phyloP scores from a whole-genome alignment of 2,888 invertebrate species.

The Allolobophora icterica region DNA sequence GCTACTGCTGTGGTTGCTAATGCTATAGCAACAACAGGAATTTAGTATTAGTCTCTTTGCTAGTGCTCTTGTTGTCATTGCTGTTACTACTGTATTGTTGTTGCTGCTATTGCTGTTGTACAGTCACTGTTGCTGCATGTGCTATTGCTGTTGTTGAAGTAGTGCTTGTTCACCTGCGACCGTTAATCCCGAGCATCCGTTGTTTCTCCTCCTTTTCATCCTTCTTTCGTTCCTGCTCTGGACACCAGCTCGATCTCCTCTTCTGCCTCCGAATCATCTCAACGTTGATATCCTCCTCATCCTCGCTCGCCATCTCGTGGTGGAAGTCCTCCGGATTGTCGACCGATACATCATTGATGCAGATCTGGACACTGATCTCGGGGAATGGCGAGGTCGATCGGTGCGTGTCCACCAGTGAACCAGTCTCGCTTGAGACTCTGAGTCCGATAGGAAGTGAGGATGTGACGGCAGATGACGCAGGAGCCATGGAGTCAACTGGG shows the following conservation, averaged over 20 bases:
- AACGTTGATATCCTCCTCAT: conserved; percentile 46
- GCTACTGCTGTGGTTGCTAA: background rate
- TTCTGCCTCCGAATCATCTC: conserved; percentile 43
- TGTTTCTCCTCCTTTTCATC: conserved; percentile 50
- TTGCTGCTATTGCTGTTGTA: too few species aligned
- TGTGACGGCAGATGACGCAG: background rate
- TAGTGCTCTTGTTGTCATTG: background rate
- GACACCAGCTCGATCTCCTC: conserved; percentile 55
- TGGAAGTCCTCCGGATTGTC: conserved; percentile 53
- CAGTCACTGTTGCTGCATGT: background rate
- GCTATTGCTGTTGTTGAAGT: conserved; percentile 12
- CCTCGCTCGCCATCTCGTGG: conserved; percentile 43
- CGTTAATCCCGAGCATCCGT: conserved; percentile 46
- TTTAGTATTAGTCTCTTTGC: background rate
- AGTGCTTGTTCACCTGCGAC: conserved; percentile 45
- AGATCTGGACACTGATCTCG: conserved; percentile 54
- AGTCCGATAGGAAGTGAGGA: background rate
- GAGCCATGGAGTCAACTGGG: conserved; percentile 20
- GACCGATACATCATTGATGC: conserved; percentile 59
- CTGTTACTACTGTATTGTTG: background rate
- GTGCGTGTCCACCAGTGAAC: background rate
- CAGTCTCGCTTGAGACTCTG: background rate
- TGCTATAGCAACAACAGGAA: background rate
- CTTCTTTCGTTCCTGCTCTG: conserved; percentile 50
- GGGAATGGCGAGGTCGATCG: background rate